phyloP scores from a whole-genome alignment of 2,888 invertebrate genomes.

The Drosophila meridiana region DNA sequence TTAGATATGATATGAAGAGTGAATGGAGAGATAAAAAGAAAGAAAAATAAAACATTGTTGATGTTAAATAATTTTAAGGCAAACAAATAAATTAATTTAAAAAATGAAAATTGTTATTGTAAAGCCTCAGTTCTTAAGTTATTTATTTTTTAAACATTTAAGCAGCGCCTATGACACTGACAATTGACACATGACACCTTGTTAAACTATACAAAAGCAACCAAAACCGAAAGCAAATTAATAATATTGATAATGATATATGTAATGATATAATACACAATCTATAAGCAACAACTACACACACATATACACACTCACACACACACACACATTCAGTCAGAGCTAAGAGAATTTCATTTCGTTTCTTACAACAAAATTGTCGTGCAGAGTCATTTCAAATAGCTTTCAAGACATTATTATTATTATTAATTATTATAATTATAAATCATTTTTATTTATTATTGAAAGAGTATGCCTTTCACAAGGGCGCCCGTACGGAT shows the following conservation, averaged over 20 bases:
- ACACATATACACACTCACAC: slow-evolving; percentile 12
- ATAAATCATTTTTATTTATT: slow-evolving; percentile 40
- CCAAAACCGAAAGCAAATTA: slow-evolving; percentile 26
- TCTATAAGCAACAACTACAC: slow-evolving; percentile 22
- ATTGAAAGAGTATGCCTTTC: slow-evolving; percentile 47
- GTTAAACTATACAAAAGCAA: slow-evolving; percentile 62
- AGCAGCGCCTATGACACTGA: slow-evolving; percentile 72
- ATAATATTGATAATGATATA: slow-evolving; percentile 41
- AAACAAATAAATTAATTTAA: slow-evolving; percentile 64
- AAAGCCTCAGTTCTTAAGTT: slow-evolving; percentile 76
- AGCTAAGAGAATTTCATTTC: slow-evolving; percentile 12
- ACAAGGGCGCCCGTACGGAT: slow-evolving; percentile 39
- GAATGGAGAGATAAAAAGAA: slow-evolving; percentile 24
- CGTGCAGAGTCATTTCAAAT: slow-evolving; percentile 58
- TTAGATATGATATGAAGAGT: slow-evolving; percentile 32
- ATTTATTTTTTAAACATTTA: slow-evolving; percentile 74
- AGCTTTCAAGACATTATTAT: slow-evolving; percentile 52
- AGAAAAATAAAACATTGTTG: slow-evolving; percentile 65
- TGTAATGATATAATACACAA: slow-evolving; percentile 35
- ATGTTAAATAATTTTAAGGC: slow-evolving; percentile 77
- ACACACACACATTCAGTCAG: slow-evolving; percentile 21
- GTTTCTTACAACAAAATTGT: slow-evolving; percentile 37
- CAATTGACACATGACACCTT: slow-evolving; percentile 57
- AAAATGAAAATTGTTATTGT: slow-evolving; percentile 75
- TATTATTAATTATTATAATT: slow-evolving; percentile 22